Conservation (phyloP, 2,113 vertebrate species). For the Bombycilla garrulus region DNA sequence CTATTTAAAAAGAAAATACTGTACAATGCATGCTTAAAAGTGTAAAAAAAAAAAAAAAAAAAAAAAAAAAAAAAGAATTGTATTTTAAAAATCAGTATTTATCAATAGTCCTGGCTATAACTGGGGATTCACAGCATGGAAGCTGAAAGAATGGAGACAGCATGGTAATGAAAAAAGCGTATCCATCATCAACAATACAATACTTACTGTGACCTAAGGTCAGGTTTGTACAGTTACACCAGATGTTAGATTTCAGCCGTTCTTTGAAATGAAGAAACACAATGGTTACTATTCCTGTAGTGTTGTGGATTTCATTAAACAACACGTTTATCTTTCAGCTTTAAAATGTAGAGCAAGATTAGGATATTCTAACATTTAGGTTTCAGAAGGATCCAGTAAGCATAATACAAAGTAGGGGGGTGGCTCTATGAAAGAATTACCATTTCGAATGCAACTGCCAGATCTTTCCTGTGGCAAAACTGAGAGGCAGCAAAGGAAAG, state of each 20-base stretch:
- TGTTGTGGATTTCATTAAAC: conserved; percentile 65
- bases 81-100: conserved; percentile 60
- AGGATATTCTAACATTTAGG: conserved; percentile 31
- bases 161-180: conserved; percentile 67
- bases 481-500: neutral
- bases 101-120: conserved; percentile 52
- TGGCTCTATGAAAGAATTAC: neutral
- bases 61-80: neutral
- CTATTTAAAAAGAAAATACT: neutral
- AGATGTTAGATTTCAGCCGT: conserved; percentile 54
- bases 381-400: conserved; percentile 24
- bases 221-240: conserved; percentile 53
- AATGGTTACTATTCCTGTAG: conserved; percentile 43
- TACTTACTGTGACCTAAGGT: conserved; percentile 57
- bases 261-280: conserved; percentile 56
- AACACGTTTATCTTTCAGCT: conserved; percentile 60
- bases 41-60: neutral
- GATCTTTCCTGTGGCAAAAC: neutral
- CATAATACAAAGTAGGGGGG: neutral
- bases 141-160: conserved; percentile 63
- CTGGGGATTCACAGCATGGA: conserved; percentile 53
- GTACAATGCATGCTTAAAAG: conserved; percentile 18
- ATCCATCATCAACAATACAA: conserved; percentile 63
- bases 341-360: conserved; percentile 32
- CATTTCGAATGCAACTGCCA: neutral